Percentiles rank a stretch among this genome's conserved stretches.
phyloP scores from a whole-genome alignment of 2,113 vertebrate genomes.

The Fulmarus glacialis region DNA sequence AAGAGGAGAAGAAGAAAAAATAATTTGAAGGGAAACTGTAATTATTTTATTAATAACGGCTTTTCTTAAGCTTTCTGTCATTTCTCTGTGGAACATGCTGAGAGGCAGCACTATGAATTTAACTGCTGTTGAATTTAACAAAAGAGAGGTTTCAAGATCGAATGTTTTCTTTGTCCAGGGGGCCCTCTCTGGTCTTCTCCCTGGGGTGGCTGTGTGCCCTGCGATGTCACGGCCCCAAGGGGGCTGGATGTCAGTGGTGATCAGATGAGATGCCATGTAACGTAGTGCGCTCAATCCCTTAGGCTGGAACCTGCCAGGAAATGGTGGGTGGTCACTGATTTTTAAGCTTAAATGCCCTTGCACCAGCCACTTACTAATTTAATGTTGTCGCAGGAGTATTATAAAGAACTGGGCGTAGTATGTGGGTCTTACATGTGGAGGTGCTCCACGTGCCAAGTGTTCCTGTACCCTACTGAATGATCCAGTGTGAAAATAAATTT shows the following conservation, averaged over 20 bases:
- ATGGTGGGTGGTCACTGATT: background rate
- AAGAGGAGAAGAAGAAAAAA: background rate
- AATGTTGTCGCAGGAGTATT: background rate
- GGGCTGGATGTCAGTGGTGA: background rate
- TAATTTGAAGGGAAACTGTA: background rate
- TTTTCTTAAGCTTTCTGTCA: background rate
- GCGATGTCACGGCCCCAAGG: background rate
- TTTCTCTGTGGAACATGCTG: background rate
- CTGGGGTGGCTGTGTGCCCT: background rate
- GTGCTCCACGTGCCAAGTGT: background rate
- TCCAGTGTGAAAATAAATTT: background rate
- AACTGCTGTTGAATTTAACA: background rate
- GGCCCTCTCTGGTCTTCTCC: background rate
- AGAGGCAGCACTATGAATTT: background rate
- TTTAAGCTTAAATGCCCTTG: background rate
- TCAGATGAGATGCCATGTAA: background rate
- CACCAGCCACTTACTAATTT: background rate
- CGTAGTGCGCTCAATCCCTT: background rate
- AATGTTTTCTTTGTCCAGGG: background rate
- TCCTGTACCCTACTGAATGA: background rate
- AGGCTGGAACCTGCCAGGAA: background rate
- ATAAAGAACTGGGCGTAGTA: background rate
- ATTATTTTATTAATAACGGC: background rate
- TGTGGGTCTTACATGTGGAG: background rate
- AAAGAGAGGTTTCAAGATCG: background rate